Evolutionary conservation across 2,797 vertebrate genomes (phyloP), one percentile per base, ranked within the genome.

Genomic region (Acrossocheilus wenchowensis): DNA sequence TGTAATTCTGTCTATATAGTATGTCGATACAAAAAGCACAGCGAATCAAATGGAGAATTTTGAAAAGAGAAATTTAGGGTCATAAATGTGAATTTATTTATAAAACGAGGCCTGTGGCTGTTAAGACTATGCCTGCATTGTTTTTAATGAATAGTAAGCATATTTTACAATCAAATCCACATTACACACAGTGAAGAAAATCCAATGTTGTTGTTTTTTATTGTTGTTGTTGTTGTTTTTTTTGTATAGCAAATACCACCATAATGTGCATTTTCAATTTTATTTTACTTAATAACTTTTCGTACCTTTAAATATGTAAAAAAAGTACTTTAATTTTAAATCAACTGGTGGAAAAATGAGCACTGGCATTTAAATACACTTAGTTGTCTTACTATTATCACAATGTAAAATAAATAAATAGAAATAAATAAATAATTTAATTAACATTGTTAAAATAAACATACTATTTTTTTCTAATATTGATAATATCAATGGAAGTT

Each of bases 141-240:
- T 77, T 78, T 34, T 39, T 41, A 41, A 78, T 41, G 21, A 78
- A 23, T 52, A 34, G 36, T 21, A 34, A 34, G 48, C 26, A 34
- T 4, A 3, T 57, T 57, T 78, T 41, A 71, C 26, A 34, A 3
- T 19, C 36, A 71, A 21, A 39, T 57, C 36, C 1, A 10, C 1
- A 30, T 75, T 52, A 75, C 26, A 23, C 23, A 23, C 75, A n/a
- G 4, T 30, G 26, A 14, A 66, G 12, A 66, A 15, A 17, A n/a
- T n/a, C 3, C 3, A 11, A 0, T 54, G 52, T 7, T 7, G 0
- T 21, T 60, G 1, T 57, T 23, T n/a, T 4, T 5, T 26, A 1
- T 26, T 26, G 26, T 26, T 26, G 26, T 26, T 26, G 26, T 26
- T 26, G 26, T 26, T 26, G 26, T 26, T 26, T 6, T 23, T n/a